Conservation (phyloP, 2,797 vertebrate species). For the Eupleurogrammus muticus region DNA sequence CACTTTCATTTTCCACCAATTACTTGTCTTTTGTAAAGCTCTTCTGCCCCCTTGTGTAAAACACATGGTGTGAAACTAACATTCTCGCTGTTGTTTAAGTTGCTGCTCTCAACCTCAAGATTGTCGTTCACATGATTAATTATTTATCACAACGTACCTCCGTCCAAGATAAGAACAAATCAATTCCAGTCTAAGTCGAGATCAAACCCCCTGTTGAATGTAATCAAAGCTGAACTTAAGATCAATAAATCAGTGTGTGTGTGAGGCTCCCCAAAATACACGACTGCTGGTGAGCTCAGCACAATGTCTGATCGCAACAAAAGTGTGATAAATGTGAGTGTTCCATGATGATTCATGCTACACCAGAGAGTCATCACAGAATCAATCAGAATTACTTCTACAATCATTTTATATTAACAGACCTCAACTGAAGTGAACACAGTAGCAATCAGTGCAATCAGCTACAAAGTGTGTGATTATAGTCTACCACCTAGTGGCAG, state of each 20-base stretch:
- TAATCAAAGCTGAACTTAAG: slow-evolving; percentile 2
- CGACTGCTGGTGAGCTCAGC: not conserved
- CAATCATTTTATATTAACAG: not conserved
- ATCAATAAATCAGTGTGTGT: slow-evolving; percentile 24
- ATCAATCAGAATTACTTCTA: accelerated
- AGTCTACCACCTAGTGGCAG: slow-evolving; percentile 70
- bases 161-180: slow-evolving; percentile 3
- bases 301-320: not conserved
- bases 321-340: not conserved
- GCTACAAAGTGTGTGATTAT: slow-evolving; percentile 37
- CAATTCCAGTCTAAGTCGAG: not conserved
- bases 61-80: slow-evolving; percentile 8
- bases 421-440: not conserved
- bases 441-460: not conserved
- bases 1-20: not conserved
- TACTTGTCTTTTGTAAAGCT: slow-evolving; percentile 19
- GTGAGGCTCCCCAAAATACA: not conserved
- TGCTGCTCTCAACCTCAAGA: not conserved
- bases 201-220: slow-evolving; percentile 5
- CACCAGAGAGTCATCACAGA: not conserved
- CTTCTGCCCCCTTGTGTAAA: slow-evolving; percentile 65
- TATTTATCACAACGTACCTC: slow-evolving; percentile 5
- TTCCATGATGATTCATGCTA: not conserved
- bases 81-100: not conserved
- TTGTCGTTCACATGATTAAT: slow-evolving; percentile 7